Base-by-base conservation (phyloP, 2,113 vertebrate genomes). In the Oplegnathus fasciatus region DNA sequence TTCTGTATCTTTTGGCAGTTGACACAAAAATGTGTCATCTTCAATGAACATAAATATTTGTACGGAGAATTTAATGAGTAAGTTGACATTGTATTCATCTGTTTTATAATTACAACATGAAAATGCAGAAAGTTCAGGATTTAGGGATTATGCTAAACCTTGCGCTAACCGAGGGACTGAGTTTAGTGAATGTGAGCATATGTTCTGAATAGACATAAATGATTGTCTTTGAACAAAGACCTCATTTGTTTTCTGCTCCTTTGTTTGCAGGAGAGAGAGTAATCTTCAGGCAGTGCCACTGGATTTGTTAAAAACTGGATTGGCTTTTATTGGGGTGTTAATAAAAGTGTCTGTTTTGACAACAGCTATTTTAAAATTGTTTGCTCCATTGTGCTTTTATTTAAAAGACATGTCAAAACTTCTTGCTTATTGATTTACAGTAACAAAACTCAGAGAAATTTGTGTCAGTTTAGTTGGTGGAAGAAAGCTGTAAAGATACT, bases 261-360 rank as follows among this genome's bases (percentile, higher is more conserved):
- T 93, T 91, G 87, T 93, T 80, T 77, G 80, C 74, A 66, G 68
- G 78, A 79, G 46, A 85, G 83, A 78, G 55, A 44, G 37, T 30
- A 52, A 85, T 85, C 60, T 89, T 70, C 42, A 72, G 55, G 30
- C 80, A 61, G 68, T n/a, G 2, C 50, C 57, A 54, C 15, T 62
- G 48, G 55, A 50, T 72, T 78, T 67, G 22, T 79, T 69, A 60
- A 83, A 84, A 79, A 83, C 10, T 42, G 13, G 48, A 60, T 34
- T 61, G 70, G 26, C 57, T 71, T 78, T 74, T 82, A 83, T 77
- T 80, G 71, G 67, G 30, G 7, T 82, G 7, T 67, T 84, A 68
- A 70, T 79, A 54, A 71, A 77, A 66, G 50, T 11, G 57, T 67
- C 70, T 82, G 84, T 69, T 80, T 79, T 85, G 86, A 86, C 80